A percentile compares a stretch with the other conserved stretches of the same genome.
These are phyloP conservation scores for Rhagoletis pomonella DNA, from an alignment of 1,140 invertebrate genomes.

Conservation along the genomic window DNA sequence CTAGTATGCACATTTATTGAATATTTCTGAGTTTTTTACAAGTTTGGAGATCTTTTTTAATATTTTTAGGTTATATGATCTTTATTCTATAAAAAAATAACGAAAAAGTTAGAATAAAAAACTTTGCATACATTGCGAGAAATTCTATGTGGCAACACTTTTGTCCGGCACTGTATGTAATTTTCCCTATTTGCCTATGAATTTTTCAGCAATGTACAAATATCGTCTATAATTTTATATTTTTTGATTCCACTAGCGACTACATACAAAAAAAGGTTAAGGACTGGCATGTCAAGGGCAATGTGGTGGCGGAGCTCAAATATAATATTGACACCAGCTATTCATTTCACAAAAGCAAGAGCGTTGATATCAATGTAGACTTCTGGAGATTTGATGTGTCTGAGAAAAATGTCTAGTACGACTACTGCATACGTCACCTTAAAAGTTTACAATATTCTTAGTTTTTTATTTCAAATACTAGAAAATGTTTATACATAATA, in stretches of 20 bases:
- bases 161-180: not conserved
- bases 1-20: no score
- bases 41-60: no score
- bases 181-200: not conserved
- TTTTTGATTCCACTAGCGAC: constrained; percentile 75
- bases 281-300: constrained; percentile 81
- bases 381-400: constrained; percentile 83
- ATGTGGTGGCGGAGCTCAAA: constrained; percentile 88
- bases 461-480: constrained; percentile 19
- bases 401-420: constrained; percentile 54
- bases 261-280: constrained; percentile 86
- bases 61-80: no score
- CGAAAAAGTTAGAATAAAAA: no score
- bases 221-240: constrained; percentile 52
- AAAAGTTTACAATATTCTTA: no score
- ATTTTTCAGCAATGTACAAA: not conserved
- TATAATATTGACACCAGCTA: constrained; percentile 92
- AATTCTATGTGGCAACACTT: no score
- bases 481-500: not conserved
- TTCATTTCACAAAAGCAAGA: constrained; percentile 92
- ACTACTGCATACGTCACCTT: not conserved
- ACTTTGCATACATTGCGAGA: no score
- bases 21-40: no score
- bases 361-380: constrained; percentile 93
- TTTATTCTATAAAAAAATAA: no score